phyloP scores from a whole-genome alignment of 2,113 vertebrate species.

The Oceanodroma tethys region DNA sequence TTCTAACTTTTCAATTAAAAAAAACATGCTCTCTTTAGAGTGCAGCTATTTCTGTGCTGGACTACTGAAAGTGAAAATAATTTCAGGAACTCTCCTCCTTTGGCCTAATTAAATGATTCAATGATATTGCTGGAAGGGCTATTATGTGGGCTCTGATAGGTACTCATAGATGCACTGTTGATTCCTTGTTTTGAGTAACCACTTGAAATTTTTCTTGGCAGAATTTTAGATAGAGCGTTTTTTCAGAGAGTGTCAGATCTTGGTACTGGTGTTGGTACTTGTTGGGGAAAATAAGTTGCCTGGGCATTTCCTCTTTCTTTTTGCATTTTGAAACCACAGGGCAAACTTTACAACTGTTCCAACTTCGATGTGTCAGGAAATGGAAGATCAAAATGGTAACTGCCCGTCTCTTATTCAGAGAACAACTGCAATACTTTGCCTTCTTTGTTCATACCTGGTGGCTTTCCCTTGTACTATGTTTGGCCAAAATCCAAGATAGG shows the following conservation, averaged over 20 bases:
- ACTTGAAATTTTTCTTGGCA: background rate
- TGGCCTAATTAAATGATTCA: background rate
- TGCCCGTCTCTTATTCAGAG: background rate
- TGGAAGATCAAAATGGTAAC: background rate
- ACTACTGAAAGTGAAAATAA: background rate
- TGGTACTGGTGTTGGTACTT: background rate
- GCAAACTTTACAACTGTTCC: background rate
- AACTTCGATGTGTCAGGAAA: background rate
- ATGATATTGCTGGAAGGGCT: background rate
- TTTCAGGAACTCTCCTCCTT: background rate
- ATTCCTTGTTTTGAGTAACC: background rate
- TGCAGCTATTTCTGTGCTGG: background rate
- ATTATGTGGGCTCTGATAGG: background rate
- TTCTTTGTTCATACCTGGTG: background rate
- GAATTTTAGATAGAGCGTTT: background rate
- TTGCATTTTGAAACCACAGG: background rate
- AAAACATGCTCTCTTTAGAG: background rate
- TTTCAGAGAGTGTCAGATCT: background rate
- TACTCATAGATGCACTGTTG: background rate
- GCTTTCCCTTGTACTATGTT: background rate
- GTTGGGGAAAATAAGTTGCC: background rate
- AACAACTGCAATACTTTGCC: background rate
- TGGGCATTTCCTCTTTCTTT: background rate
- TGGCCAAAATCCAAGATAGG: background rate
- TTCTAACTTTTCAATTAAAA: background rate